A percentile compares a stretch with the other conserved stretches of the same genome.
Evolutionary conservation across 1,140 invertebrate genomes (phyloP).

Genomic region (Phortica variegata): DNA sequence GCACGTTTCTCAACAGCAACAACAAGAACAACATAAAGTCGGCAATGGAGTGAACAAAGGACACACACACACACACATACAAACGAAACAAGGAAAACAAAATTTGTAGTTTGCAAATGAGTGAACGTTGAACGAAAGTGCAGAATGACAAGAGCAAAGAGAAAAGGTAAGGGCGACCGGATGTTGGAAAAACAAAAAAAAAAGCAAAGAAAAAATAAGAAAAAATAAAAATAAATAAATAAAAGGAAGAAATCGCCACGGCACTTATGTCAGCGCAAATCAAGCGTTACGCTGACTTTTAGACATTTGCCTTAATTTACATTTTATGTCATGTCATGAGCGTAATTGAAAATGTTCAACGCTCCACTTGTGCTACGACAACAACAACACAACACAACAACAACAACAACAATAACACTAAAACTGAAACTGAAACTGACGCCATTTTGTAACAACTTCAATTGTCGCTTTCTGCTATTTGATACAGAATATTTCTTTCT

Average conservation of each 20-base stretch:
- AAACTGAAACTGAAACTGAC: not conserved
- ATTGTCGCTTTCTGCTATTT: not conserved
- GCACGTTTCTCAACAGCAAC: too few species aligned
- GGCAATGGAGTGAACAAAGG: too few species aligned
- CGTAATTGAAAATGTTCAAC: conserved; percentile 42
- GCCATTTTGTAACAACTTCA: not conserved
- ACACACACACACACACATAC: too few species aligned
- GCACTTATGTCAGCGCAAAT: conserved; percentile 49
- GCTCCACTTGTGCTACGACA: conserved; percentile 1
- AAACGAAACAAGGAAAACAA: too few species aligned
- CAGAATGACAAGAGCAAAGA: too few species aligned
- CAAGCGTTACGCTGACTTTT: conserved; percentile 34
- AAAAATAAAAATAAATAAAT: too few species aligned
- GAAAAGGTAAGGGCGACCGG: too few species aligned
- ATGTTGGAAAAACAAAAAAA: too few species aligned
- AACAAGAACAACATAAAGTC: conserved; percentile 26
- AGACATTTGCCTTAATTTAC: conserved; percentile 44
- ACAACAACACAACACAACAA: not conserved
- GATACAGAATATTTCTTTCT: not conserved
- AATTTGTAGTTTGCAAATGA: too few species aligned
- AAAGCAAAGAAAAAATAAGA: too few species aligned
- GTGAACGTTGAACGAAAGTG: too few species aligned
- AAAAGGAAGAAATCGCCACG: not conserved
- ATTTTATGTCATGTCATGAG: conserved; percentile 50
- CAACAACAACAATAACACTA: not conserved